Evolutionary conservation across 1,140 invertebrate species (phyloP).

Genomic region (Cepaea nemoralis): DNA sequence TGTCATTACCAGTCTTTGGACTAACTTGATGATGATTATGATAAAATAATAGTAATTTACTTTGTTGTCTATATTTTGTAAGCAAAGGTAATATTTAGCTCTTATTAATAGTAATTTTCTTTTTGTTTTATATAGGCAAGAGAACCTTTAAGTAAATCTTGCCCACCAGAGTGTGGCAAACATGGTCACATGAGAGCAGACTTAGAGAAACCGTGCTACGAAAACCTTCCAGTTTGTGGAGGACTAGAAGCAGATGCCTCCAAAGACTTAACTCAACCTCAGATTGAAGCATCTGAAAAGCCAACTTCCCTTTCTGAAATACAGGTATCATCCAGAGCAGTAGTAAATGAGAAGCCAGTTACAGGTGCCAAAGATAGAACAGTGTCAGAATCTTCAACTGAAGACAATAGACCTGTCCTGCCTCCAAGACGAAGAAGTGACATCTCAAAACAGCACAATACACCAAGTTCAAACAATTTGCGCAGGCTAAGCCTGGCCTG

Average conservation of each 20-base stretch:
- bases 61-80: too few relatives aligned
- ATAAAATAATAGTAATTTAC: too few relatives aligned
- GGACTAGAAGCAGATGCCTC: neutral
- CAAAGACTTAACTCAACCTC: neutral
- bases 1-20: too few relatives aligned
- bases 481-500: neutral
- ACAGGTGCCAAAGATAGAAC: neutral
- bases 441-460: neutral
- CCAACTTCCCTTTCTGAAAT: neutral
- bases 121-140: neutral
- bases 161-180: too few relatives aligned
- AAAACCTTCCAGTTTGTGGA: neutral
- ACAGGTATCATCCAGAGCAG: too few relatives aligned
- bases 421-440: slow-evolving; percentile 8
- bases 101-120: too few relatives aligned
- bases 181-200: too few relatives aligned
- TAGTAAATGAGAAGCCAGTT: too few relatives aligned
- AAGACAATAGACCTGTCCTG: neutral
- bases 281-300: neutral
- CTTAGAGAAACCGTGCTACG: too few relatives aligned
- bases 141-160: neutral
- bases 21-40: too few relatives aligned
- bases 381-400: neutral
- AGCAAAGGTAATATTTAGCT: too few relatives aligned
- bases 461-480: neutral